Percentiles rank a stretch among this genome's conserved stretches.
Evolutionary conservation across 2,113 vertebrate species (phyloP).

Genomic region (Lontra canadensis): DNA sequence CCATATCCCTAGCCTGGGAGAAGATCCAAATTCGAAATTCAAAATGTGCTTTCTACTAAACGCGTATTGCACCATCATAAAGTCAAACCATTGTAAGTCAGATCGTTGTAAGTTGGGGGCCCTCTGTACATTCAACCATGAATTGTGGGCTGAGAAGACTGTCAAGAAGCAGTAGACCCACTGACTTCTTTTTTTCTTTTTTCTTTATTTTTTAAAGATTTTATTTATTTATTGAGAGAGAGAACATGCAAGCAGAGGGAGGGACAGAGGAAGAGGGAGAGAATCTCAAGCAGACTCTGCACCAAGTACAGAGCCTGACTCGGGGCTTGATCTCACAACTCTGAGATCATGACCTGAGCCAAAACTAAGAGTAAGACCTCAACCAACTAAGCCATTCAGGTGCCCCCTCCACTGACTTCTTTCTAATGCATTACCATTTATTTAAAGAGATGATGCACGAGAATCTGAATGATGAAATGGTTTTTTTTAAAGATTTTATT

Average conservation of each 20-base stretch:
- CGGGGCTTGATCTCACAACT: background rate
- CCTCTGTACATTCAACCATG: background rate
- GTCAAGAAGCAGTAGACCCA: background rate
- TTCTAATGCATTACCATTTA: background rate
- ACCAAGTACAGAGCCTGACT: background rate
- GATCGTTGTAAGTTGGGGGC: background rate
- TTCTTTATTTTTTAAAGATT: background rate
- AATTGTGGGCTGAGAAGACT: background rate
- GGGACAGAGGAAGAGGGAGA: background rate
- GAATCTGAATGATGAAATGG: background rate
- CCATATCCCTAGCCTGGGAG: background rate
- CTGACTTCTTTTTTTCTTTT: background rate
- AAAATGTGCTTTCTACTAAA: background rate
- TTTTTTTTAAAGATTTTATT: too few relatives aligned
- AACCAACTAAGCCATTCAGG: background rate
- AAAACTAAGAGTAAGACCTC: background rate
- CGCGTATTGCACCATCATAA: background rate
- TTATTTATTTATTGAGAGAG: background rate
- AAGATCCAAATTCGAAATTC: background rate
- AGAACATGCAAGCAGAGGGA: background rate
- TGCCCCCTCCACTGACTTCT: background rate
- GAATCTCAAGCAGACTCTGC: background rate
- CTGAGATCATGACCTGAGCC: background rate
- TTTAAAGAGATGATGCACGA: background rate
- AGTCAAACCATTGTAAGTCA: background rate